These are phyloP conservation scores for Rhagophthalmus giganteus DNA, from an alignment of 2,888 invertebrate genomes.

Conservation along the genomic window DNA sequence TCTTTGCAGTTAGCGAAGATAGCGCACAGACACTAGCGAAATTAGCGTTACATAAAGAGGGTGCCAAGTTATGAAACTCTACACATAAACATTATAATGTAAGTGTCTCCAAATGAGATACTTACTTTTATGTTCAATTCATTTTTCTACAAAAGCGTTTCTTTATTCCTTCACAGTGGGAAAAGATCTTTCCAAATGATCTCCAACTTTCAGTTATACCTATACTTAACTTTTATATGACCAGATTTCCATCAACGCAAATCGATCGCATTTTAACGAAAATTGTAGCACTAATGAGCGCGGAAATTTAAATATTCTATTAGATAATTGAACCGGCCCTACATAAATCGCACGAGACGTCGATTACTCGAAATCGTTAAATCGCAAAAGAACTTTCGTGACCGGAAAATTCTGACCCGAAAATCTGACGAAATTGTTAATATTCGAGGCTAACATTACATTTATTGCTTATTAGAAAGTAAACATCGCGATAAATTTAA, in stretches of 20 bases:
- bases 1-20: conserved; percentile 42
- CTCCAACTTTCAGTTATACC: background rate
- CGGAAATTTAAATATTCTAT: too few species aligned
- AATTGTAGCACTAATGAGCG: too few species aligned
- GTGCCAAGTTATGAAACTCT: conserved; percentile 37
- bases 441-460: too few species aligned
- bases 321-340: too few species aligned
- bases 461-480: too few species aligned
- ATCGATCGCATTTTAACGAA: too few species aligned
- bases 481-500: too few species aligned
- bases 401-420: too few species aligned
- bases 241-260: background rate
- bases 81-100: conserved; percentile 49
- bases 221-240: background rate
- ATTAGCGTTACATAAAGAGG: conserved; percentile 44
- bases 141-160: conserved; percentile 38
- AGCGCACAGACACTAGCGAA: conserved; percentile 47
- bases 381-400: too few species aligned
- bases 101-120: conserved; percentile 45
- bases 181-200: background rate
- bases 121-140: conserved; percentile 51
- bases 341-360: too few species aligned
- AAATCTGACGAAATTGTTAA: too few species aligned
- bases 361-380: too few species aligned
- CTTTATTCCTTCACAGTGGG: conserved; percentile 31